Evolutionary conservation across 2,888 invertebrate genomes (phyloP), one percentile per base, ranked within the genome.

Genomic region (Campopleginae sp.): DNA sequence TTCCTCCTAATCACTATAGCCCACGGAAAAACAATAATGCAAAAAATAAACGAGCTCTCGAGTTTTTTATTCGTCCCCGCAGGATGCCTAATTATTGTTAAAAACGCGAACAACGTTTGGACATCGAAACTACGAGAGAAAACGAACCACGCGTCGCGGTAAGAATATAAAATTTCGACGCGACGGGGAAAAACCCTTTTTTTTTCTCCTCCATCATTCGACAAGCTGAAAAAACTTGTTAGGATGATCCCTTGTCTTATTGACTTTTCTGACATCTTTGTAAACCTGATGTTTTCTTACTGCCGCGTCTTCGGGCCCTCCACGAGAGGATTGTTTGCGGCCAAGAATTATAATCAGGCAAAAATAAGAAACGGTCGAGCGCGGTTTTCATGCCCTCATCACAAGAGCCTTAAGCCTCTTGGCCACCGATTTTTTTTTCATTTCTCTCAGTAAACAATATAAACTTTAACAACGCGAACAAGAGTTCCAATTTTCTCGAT

Each of bases 201-300:
- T 80, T 80, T 38, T 38, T 38, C 38, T 10, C 10, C 38, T 51
- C 14, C 10, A 46, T 63, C 68, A 74, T 68, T 66, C 72, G 31
- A 17, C 74, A 63, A 33, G 68, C 75, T 58, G 82, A 71, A 38
- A 58, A 38, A 66, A 51, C 77, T 51, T 68, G 71, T 44, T n/a
- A n/a, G n/a, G 54, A 33, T 19, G 44, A n/a, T 38, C 51, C 48
- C 58, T 48, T 70, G 19, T 31, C 31, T 31, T 82, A 70, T 85
- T 85, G 82, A 85, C 85, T 82, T 82, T 81, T 82, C 78, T 51
- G 68, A 81, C n/a, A n/a, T 78, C 42, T 71, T 76, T 71, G 46
- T 31, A 77, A 78, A 85, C 77, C 70, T 70, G n/a, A n/a, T n/a
- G 79, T 80, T 65, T 80, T 63, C 63, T 27, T 44, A 72, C 54